Conservation (phyloP, 2,888 invertebrate species). For the Antitype chi region DNA sequence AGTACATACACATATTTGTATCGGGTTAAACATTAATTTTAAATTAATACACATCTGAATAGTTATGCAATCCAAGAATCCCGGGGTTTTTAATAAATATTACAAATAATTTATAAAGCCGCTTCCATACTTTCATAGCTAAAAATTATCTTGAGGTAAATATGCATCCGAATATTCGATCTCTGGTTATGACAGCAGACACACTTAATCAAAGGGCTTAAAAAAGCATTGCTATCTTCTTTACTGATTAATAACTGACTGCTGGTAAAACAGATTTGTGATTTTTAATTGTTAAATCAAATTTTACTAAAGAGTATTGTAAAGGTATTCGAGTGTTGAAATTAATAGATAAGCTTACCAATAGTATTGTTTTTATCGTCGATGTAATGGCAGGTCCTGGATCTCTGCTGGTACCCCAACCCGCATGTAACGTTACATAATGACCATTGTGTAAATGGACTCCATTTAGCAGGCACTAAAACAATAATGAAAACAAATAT, state of each 20-base stretch:
- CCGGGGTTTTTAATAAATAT: no score
- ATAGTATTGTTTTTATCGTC: constrained; percentile 78
- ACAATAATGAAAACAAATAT: constrained; percentile 9
- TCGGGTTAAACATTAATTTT: no score
- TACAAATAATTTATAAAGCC: no score
- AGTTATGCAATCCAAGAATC: no score
- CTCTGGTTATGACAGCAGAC: background rate
- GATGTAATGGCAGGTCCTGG: constrained; percentile 81
- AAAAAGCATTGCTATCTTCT: background rate
- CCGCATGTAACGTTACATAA: constrained; percentile 88
- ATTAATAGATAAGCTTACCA: constrained; percentile 67
- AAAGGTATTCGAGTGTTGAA: background rate
- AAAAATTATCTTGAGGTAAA: no score
- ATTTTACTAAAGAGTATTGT: background rate
- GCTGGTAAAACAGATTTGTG: background rate
- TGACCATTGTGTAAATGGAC: constrained; percentile 85
- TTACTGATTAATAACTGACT: background rate
- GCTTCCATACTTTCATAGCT: no score
- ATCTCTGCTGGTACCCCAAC: constrained; percentile 80
- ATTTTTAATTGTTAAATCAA: no score
- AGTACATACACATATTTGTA: no score
- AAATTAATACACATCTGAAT: no score
- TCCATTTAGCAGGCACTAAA: constrained; percentile 89
- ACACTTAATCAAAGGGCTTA: background rate
- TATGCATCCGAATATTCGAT: no score